Conservation (phyloP, 2,797 vertebrate species). For the Myripristis murdjan region DNA sequence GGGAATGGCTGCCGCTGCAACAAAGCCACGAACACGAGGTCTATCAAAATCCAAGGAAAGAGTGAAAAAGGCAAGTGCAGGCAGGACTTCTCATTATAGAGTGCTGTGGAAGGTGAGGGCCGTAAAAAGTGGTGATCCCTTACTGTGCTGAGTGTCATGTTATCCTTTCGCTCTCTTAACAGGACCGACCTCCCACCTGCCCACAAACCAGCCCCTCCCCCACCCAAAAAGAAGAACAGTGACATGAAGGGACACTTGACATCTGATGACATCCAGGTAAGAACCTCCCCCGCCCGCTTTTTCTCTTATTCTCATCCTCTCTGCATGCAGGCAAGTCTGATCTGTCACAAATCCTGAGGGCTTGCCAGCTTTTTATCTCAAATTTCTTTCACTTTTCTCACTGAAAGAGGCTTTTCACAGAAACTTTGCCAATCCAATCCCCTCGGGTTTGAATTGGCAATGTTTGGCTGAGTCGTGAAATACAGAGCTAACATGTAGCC, state of each 20-base stretch:
- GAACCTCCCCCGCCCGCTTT: not conserved
- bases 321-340: not conserved
- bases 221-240: conserved; percentile 88
- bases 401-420: not conserved
- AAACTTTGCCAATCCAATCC: not conserved
- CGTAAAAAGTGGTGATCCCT: conserved; percentile 56
- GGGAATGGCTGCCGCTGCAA: conserved; percentile 80
- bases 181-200: conserved; percentile 90
- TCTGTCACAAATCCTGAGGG: not conserved
- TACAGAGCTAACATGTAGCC: not conserved
- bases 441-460: not conserved
- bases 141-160: conserved; percentile 79
- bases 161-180: conserved; percentile 81
- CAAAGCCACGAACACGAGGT: conserved; percentile 82
- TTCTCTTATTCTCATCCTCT: not conserved
- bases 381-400: too few relatives aligned
- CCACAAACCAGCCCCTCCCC: conserved; percentile 90
- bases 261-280: conserved; percentile 92
- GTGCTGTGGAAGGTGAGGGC: conserved; percentile 78
- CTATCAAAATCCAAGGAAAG: conserved; percentile 83
- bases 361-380: not conserved
- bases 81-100: conserved; percentile 84
- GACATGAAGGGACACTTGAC: conserved; percentile 90
- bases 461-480: too few relatives aligned
- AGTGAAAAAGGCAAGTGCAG: conserved; percentile 85